These are phyloP conservation scores for Pampus argenteus DNA, from an alignment of 2,797 vertebrate species.

Conservation along the genomic window DNA sequence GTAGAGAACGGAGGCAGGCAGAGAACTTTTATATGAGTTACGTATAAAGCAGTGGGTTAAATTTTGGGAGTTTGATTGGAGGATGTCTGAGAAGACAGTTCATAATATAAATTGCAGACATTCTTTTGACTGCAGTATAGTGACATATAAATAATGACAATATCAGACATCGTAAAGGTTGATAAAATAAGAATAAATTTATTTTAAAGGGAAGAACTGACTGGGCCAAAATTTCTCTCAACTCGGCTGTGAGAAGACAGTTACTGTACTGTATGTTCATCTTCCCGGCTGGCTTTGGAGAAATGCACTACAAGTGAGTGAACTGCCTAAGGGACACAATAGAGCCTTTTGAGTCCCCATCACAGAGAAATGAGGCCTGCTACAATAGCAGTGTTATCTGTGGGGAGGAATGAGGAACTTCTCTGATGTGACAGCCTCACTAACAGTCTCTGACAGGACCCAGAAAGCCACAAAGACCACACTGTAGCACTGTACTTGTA, in stretches of 20 bases:
- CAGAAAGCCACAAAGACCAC: slow-evolving; percentile 66
- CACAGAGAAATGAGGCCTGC: slow-evolving; percentile 58
- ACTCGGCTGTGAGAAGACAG: slow-evolving; percentile 1
- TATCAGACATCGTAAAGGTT: background rate
- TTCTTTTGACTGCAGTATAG: slow-evolving; percentile 10
- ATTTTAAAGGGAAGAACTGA: slow-evolving; percentile 14
- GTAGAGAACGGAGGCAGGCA: slow-evolving; percentile 16
- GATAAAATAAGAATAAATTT: background rate
- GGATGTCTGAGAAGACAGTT: background rate
- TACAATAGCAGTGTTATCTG: slow-evolving; percentile 72
- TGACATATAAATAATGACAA: slow-evolving; percentile 3
- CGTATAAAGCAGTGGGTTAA: slow-evolving; percentile 14
- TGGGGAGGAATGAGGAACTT: slow-evolving; percentile 49
- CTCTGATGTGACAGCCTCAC: slow-evolving; percentile 68
- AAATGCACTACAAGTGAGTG: slow-evolving; percentile 45
- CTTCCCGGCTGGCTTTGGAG: slow-evolving; percentile 29
- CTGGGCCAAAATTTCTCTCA: slow-evolving; percentile 2
- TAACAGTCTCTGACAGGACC: slow-evolving; percentile 75
- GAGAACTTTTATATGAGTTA: slow-evolving; percentile 5
- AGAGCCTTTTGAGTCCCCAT: slow-evolving; percentile 61
- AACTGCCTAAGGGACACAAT: slow-evolving; percentile 60
- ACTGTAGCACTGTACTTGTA: slow-evolving; percentile 57
- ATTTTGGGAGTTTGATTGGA: slow-evolving; percentile 27
- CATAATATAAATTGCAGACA: slow-evolving; percentile 8
- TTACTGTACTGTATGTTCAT: slow-evolving; percentile 33